Conservation (phyloP, 1,140 invertebrate species). For the Ips nitidus region DNA sequence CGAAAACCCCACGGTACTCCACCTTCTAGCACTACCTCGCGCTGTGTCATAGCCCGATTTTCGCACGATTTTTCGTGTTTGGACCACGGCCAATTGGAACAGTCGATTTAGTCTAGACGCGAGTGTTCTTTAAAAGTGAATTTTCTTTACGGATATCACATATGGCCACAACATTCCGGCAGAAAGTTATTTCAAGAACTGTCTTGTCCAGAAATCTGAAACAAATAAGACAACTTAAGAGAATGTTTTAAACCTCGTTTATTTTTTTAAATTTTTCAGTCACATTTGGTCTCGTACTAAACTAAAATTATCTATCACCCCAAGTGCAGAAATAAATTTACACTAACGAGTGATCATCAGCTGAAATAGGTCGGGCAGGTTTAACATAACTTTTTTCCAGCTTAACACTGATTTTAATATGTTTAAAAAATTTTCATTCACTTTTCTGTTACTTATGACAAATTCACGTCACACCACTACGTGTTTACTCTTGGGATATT, state of each 20-base stretch:
- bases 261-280: background rate
- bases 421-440: too few relatives aligned
- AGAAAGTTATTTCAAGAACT: background rate
- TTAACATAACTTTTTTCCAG: too few relatives aligned
- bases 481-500: too few relatives aligned
- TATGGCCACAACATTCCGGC: background rate
- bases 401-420: too few relatives aligned
- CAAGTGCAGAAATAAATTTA: slow-evolving; percentile 1
- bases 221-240: background rate
- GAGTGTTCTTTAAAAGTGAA: slow-evolving; percentile 7
- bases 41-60: slow-evolving; percentile 60
- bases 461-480: too few relatives aligned
- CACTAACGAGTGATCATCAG: slow-evolving; percentile 1
- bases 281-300: background rate
- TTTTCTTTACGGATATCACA: too few relatives aligned
- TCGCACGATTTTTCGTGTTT: slow-evolving; percentile 30
- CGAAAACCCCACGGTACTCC: slow-evolving; percentile 89
- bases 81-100: slow-evolving; percentile 30
- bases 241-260: background rate
- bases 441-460: too few relatives aligned
- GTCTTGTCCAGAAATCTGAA: background rate
- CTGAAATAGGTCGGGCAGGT: background rate
- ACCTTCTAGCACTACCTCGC: slow-evolving; percentile 73
- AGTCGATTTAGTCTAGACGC: slow-evolving; percentile 12
- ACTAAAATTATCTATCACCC: background rate